These are phyloP conservation scores for Chelonoidis abingdonii DNA, from an alignment of 2,113 vertebrate genomes.

Conservation along the genomic window DNA sequence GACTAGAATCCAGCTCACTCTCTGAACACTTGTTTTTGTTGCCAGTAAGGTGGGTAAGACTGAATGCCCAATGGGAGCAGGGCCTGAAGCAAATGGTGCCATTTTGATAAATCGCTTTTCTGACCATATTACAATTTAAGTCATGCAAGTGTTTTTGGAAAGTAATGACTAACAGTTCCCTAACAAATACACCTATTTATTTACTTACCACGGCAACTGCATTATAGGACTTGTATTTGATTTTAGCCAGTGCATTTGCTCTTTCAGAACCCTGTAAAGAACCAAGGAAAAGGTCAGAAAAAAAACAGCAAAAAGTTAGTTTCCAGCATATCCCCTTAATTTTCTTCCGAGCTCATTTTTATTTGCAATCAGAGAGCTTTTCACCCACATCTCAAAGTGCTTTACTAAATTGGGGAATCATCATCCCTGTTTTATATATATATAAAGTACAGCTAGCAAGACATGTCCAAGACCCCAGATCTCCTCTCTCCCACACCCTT, in stretches of 20 bases:
- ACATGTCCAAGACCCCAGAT: neutral
- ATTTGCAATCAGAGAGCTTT: neutral
- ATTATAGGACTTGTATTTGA: conserved; percentile 90
- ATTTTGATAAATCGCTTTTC: neutral
- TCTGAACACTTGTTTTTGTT: neutral
- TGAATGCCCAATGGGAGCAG: neutral
- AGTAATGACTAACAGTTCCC: neutral
- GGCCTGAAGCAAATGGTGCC: neutral
- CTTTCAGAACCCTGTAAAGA: conserved; percentile 84
- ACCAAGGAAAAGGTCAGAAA: conserved; percentile 21
- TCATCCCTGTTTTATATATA: neutral
- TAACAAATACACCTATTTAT: neutral
- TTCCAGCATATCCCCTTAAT: neutral
- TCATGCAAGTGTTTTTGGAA: neutral
- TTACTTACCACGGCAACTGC: conserved; percentile 84
- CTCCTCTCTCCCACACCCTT: neutral
- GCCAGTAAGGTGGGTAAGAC: neutral
- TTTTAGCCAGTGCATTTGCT: conserved; percentile 85
- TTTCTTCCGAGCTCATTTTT: neutral
- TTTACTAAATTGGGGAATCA: neutral
- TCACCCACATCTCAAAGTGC: neutral
- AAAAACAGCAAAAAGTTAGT: neutral
- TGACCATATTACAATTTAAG: neutral
- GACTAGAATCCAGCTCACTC: neutral
- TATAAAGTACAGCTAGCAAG: neutral